A percentile compares a stretch with the other conserved stretches of the same genome.
Evolutionary conservation across 2,113 vertebrate species (phyloP).

Genomic region (Pao palembangensis): DNA sequence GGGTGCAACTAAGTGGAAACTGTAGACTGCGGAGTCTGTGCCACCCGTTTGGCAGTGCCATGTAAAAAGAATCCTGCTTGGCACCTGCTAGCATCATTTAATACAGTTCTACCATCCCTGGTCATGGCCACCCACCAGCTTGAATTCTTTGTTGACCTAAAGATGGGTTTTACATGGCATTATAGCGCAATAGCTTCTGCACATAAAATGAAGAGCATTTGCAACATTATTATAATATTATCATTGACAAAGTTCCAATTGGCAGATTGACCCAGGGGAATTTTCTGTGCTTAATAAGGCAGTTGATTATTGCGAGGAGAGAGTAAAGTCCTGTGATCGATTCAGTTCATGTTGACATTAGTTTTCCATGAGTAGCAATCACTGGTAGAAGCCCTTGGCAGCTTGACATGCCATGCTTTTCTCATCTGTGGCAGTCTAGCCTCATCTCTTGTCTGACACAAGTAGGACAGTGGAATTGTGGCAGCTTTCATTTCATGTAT

Average conservation of each 20-base stretch:
- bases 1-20: conserved; percentile 46
- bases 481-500: conserved; percentile 37
- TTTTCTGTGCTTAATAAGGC: conserved; percentile 44
- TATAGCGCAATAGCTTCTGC: conserved; percentile 10
- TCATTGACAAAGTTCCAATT: conserved; percentile 44
- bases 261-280: conserved; percentile 46
- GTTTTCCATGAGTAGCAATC: conserved; percentile 53
- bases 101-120: conserved; percentile 33
- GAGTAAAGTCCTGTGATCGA: conserved; percentile 44
- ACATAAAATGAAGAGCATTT: conserved; percentile 34
- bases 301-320: conserved; percentile 44
- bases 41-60: conserved; percentile 36
- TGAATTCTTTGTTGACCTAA: neutral
- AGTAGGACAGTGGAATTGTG: conserved; percentile 37
- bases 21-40: conserved; percentile 25
- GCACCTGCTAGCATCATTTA: conserved; percentile 41
- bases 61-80: conserved; percentile 23
- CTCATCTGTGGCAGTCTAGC: conserved; percentile 46
- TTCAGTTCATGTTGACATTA: conserved; percentile 31
- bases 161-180: too few species aligned
- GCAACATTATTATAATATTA: conserved; percentile 36
- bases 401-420: conserved; percentile 59
- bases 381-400: conserved; percentile 49
- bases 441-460: conserved; percentile 45
- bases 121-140: conserved; percentile 27